Percentiles rank a stretch among this genome's conserved stretches.
phyloP scores from a whole-genome alignment of 2,113 vertebrate genomes.

The Psammodynastes pulverulentus region DNA sequence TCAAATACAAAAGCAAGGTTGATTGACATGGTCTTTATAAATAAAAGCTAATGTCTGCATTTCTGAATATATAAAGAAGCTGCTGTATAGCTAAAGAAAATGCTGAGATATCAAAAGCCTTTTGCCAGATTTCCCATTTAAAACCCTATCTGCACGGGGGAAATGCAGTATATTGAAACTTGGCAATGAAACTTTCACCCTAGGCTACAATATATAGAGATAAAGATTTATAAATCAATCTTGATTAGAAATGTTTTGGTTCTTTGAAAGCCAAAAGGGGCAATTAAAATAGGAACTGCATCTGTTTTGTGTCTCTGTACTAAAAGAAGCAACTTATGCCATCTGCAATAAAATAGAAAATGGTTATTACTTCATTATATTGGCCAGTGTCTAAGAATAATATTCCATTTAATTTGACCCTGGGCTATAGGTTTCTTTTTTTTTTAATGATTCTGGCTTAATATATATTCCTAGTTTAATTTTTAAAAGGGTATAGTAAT shows the following conservation, averaged over 20 bases:
- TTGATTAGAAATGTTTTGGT: slow-evolving; percentile 34
- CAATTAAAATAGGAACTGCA: slow-evolving; percentile 18
- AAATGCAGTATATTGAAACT: neutral
- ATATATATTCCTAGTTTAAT: neutral
- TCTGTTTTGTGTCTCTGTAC: neutral
- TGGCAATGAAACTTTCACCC: neutral
- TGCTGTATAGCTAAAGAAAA: neutral
- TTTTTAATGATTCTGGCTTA: neutral
- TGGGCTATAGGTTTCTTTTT: neutral
- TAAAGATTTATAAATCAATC: slow-evolving; percentile 22
- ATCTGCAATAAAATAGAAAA: slow-evolving; percentile 23
- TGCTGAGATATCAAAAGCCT: slow-evolving; percentile 9
- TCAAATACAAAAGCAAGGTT: neutral
- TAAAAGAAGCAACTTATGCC: slow-evolving; percentile 24
- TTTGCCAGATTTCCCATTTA: slow-evolving; percentile 16
- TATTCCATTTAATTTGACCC: slow-evolving; percentile 4
- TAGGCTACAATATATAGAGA: neutral
- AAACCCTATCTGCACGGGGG: neutral
- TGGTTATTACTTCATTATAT: slow-evolving; percentile 32
- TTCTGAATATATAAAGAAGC: slow-evolving; percentile 1
- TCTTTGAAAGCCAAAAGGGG: slow-evolving; percentile 28
- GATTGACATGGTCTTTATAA: slow-evolving; percentile 1
- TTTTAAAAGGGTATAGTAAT: neutral
- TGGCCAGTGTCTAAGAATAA: neutral
- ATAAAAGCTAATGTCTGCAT: neutral